Percentiles rank a stretch among this genome's conserved stretches.
Conservation (phyloP, 1,140 invertebrate species). For the Saccostrea cuccullata region DNA sequence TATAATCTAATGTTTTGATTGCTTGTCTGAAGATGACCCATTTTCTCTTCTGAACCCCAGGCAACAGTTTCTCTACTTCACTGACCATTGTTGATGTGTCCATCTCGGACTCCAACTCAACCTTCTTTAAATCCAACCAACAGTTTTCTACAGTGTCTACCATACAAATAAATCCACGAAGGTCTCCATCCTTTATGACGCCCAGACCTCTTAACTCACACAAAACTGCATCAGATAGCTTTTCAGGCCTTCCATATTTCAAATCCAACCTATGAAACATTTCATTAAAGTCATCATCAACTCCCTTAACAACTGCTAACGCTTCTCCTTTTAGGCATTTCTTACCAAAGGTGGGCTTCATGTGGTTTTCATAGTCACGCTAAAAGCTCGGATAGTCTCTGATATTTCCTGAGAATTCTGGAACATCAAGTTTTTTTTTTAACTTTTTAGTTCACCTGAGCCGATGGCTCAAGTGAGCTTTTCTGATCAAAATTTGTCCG, state of each 20-base stretch:
- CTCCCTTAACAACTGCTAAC: too few relatives aligned
- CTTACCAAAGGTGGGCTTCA: too few relatives aligned
- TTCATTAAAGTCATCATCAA: too few relatives aligned
- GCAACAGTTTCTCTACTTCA: conserved; percentile 40
- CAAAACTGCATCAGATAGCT: neutral
- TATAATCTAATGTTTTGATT: neutral
- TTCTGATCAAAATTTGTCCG: too few relatives aligned
- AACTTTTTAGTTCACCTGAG: too few relatives aligned
- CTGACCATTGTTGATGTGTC: conserved; percentile 43
- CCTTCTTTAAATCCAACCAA: conserved; percentile 37
- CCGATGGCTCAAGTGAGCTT: too few relatives aligned
- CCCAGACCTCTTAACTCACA: conserved; percentile 8
- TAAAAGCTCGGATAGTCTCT: too few relatives aligned
- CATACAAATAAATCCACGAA: conserved; percentile 2
- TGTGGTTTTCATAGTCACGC: too few relatives aligned
- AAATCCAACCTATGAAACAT: conserved; percentile 27
- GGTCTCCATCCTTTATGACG: conserved; percentile 11
- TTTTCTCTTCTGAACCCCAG: conserved; percentile 15
- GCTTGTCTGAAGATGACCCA: neutral
- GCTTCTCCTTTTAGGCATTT: too few relatives aligned
- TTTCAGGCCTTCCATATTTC: conserved; percentile 45
- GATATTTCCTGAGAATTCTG: too few relatives aligned
- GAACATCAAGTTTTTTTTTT: too few relatives aligned
- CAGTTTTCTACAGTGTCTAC: conserved; percentile 39
- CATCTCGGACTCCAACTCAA: conserved; percentile 35